Conservation (phyloP, 2,113 vertebrate genomes). For the Malurus elegans region DNA sequence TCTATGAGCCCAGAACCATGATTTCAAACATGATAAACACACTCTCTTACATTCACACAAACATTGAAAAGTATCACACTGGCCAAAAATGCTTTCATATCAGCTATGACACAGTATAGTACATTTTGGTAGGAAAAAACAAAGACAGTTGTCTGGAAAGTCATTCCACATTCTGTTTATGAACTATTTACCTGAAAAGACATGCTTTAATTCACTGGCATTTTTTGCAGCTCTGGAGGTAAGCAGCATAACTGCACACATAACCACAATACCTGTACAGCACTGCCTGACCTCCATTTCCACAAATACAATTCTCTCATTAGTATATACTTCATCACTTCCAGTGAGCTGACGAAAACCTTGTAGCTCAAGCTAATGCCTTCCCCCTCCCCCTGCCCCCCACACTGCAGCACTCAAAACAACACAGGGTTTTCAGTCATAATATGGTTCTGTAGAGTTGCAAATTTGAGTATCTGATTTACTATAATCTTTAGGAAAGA, state of each 20-base stretch:
- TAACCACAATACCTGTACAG: background rate
- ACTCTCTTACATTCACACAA: background rate
- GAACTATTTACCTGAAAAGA: background rate
- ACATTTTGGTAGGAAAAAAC: background rate
- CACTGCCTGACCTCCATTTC: slow-evolving; percentile 3
- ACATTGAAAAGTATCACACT: background rate
- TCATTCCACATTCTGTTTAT: background rate
- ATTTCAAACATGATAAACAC: background rate
- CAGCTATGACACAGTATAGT: background rate
- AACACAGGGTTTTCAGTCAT: background rate
- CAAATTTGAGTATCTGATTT: background rate
- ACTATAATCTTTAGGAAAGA: background rate
- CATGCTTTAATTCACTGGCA: background rate
- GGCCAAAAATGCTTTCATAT: background rate
- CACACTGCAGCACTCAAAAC: background rate
- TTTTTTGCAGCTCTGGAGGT: background rate
- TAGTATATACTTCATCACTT: slow-evolving; percentile 38
- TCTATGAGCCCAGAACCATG: background rate
- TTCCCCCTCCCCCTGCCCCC: fast-evolving
- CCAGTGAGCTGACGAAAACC: slow-evolving; percentile 47
- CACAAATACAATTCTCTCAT: slow-evolving; percentile 24
- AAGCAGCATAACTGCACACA: background rate
- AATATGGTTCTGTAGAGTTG: background rate
- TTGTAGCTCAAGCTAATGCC: background rate
- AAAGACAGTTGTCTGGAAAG: background rate